Evolutionary conservation across 2,113 vertebrate species (phyloP).

Genomic region (Solenodon paradoxus): DNA sequence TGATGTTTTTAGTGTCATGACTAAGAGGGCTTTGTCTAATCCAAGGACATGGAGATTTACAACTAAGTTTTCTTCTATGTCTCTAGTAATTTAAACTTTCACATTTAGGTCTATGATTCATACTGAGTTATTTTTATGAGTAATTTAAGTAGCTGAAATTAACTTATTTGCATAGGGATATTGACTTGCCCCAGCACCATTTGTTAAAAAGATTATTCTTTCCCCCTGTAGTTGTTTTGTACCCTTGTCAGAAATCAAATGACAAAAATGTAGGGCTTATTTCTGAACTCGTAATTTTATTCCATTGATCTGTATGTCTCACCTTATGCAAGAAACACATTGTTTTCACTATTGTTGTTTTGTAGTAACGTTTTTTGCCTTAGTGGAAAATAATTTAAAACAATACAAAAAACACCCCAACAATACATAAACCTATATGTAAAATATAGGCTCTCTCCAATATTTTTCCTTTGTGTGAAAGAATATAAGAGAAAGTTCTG

Average conservation of each 20-base stretch:
- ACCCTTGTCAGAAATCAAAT: background rate
- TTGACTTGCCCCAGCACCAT: background rate
- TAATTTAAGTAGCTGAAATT: background rate
- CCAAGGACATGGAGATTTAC: background rate
- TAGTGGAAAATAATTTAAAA: too few relatives aligned
- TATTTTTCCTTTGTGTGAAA: slow-evolving; percentile 70
- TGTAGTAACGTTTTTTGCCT: too few relatives aligned
- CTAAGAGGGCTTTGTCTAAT: background rate
- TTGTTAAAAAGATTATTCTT: background rate
- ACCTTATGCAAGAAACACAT: background rate
- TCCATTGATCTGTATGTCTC: background rate
- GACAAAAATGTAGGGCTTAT: background rate
- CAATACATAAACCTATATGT: slow-evolving; percentile 75
- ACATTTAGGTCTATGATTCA: background rate
- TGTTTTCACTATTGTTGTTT: background rate
- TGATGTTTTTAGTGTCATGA: background rate
- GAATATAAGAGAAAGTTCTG: slow-evolving; percentile 43
- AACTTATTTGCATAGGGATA: background rate
- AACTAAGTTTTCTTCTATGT: background rate
- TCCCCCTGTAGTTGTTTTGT: background rate
- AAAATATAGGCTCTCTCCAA: slow-evolving; percentile 77
- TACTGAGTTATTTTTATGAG: background rate
- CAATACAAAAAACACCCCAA: slow-evolving; percentile 76
- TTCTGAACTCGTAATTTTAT: background rate
- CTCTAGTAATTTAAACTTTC: background rate